These are phyloP conservation scores for Brachionus plicatilis DNA, from an alignment of 1,140 invertebrate genomes.

Conservation along the genomic window DNA sequence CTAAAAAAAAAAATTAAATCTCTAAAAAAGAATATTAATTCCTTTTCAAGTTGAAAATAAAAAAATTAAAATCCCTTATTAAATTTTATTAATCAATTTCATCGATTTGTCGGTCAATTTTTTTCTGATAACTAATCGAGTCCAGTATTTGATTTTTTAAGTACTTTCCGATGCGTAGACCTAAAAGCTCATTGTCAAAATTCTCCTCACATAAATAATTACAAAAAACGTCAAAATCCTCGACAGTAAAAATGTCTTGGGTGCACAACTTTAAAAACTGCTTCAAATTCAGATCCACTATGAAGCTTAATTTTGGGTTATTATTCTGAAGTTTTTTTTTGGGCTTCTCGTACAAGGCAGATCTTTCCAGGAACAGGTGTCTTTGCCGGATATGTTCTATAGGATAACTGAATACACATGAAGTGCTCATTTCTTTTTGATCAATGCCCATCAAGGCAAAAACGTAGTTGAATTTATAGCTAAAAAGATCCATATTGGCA, in stretches of 20 bases:
- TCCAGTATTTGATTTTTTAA: slow-evolving; percentile 10
- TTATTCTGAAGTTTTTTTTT: slow-evolving; percentile 41
- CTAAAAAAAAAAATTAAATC: neutral
- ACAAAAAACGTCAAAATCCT: slow-evolving; percentile 21
- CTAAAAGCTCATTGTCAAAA: slow-evolving; percentile 37
- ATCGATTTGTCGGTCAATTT: neutral
- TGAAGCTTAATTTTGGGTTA: slow-evolving; percentile 46
- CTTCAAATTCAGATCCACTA: slow-evolving; percentile 43
- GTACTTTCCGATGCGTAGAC: neutral
- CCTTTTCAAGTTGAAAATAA: neutral
- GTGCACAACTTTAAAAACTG: slow-evolving; percentile 25
- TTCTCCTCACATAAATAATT: slow-evolving; percentile 22
- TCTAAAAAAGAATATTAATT: slow-evolving; percentile 9
- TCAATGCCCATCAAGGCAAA: slow-evolving; percentile 46
- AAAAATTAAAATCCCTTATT: neutral
- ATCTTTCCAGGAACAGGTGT: slow-evolving; percentile 46
- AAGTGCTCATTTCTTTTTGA: slow-evolving; percentile 46
- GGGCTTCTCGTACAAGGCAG: slow-evolving; percentile 45
- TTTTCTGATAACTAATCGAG: slow-evolving; percentile 2
- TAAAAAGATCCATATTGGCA: slow-evolving; percentile 43
- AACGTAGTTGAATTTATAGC: slow-evolving; percentile 47
- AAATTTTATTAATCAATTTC: neutral
- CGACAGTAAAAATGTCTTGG: neutral
- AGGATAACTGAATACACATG: slow-evolving; percentile 45
- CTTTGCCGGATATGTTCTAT: slow-evolving; percentile 45